phyloP scores from a whole-genome alignment of 2,888 invertebrate genomes.

The Notocelia uddmanniana region DNA sequence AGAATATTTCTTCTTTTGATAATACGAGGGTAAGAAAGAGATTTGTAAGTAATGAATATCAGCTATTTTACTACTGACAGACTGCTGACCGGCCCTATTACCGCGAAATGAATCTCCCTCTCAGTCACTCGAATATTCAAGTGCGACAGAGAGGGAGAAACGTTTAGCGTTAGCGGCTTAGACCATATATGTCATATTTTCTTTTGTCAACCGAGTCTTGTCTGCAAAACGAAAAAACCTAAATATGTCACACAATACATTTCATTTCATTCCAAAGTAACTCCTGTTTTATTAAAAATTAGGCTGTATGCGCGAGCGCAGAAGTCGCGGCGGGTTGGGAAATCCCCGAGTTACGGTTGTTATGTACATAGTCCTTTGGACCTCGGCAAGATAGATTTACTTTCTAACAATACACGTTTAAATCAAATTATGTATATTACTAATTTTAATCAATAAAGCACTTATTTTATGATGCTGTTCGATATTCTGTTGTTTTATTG shows the following conservation, averaged over 20 bases:
- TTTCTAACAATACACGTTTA: slow-evolving; percentile 69
- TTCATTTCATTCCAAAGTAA: slow-evolving; percentile 6
- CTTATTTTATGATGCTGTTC: slow-evolving; percentile 83
- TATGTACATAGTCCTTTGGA: slow-evolving; percentile 54
- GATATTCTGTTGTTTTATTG: slow-evolving; percentile 63
- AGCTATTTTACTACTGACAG: not conserved
- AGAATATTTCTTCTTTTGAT: no score
- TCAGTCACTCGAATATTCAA: no score
- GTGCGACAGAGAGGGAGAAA: no score
- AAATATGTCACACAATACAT: no score
- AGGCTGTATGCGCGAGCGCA: slow-evolving; percentile 1
- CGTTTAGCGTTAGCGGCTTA: no score
- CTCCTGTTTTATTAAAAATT: not conserved
- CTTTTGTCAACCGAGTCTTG: not conserved
- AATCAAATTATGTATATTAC: slow-evolving; percentile 71
- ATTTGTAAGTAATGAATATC: no score
- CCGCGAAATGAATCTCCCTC: no score
- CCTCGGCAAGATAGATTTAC: slow-evolving; percentile 58
- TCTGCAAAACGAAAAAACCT: no score
- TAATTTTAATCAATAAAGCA: slow-evolving; percentile 83
- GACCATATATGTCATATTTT: no score
- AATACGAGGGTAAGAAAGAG: no score
- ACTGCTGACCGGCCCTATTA: no score
- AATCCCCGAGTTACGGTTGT: slow-evolving; percentile 56
- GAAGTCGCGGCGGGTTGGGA: not conserved